A percentile compares a stretch with the other conserved stretches of the same genome.
These are phyloP conservation scores for Cylas formicarius DNA, from an alignment of 1,140 invertebrate species.

Conservation along the genomic window DNA sequence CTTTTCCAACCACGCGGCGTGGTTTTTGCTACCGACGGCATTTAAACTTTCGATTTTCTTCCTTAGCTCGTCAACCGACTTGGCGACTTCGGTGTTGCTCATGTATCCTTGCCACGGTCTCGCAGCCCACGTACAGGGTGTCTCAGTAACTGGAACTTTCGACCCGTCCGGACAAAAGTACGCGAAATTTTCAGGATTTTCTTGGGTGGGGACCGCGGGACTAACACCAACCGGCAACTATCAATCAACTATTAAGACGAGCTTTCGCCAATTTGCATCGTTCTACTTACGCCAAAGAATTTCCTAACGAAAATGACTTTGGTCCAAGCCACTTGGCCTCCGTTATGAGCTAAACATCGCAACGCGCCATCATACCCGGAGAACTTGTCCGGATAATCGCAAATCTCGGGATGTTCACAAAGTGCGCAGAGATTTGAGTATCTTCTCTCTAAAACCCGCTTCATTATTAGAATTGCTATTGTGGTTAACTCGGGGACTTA, in stretches of 20 bases:
- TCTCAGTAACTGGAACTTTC: slow-evolving; percentile 55
- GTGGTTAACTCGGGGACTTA: slow-evolving; percentile 43
- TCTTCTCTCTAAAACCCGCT: slow-evolving; percentile 47
- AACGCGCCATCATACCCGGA: slow-evolving; percentile 80
- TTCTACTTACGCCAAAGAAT: slow-evolving; percentile 58
- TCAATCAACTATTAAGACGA: neutral
- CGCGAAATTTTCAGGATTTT: slow-evolving; percentile 55
- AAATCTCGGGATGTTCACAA: slow-evolving; percentile 63
- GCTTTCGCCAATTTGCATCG: neutral
- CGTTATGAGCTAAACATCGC: slow-evolving; percentile 67
- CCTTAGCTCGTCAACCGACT: slow-evolving; percentile 41
- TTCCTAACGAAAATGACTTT: slow-evolving; percentile 71
- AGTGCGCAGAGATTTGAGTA: slow-evolving; percentile 66
- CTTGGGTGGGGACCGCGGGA: slow-evolving; percentile 43
- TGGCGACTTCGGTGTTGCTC: slow-evolving; percentile 53
- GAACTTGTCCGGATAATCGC: slow-evolving; percentile 74
- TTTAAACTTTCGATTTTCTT: slow-evolving; percentile 40
- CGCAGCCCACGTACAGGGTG: slow-evolving; percentile 71
- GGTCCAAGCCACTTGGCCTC: slow-evolving; percentile 77
- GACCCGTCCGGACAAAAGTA: slow-evolving; percentile 79
- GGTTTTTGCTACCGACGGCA: slow-evolving; percentile 42
- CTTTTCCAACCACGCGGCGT: slow-evolving; percentile 45
- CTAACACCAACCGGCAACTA: slow-evolving; percentile 52
- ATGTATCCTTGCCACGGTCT: slow-evolving; percentile 72
- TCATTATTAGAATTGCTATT: too few species aligned